These are phyloP conservation scores for Isichthys henryi DNA, from an alignment of 2,113 vertebrate genomes.

Conservation along the genomic window DNA sequence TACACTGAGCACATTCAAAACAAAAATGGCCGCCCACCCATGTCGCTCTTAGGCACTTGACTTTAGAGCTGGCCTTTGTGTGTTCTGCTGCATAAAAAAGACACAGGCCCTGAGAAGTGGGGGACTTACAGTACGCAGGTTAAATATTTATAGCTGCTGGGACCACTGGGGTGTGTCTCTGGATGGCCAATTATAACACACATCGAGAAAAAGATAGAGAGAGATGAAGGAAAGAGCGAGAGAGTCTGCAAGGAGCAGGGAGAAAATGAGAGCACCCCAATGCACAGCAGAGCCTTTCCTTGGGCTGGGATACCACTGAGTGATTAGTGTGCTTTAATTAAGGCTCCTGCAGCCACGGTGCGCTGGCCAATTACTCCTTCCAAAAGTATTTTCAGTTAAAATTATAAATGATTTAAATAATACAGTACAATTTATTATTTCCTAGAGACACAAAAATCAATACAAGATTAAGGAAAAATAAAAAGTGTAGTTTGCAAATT, in stretches of 20 bases:
- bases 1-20: not conserved
- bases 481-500: not conserved
- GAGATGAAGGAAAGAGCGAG: not conserved
- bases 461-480: not conserved
- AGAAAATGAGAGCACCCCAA: not conserved
- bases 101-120: not conserved
- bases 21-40: not conserved
- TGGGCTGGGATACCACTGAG: not conserved
- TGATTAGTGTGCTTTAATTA: not conserved
- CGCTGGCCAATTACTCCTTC: not conserved
- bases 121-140: not conserved
- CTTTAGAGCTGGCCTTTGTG: not conserved
- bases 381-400: not conserved
- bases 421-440: not conserved
- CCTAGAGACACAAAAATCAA: constrained; percentile 1
- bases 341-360: not conserved
- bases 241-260: not conserved
- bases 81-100: not conserved
- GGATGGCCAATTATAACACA: not conserved
- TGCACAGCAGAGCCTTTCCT: not conserved
- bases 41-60: not conserved
- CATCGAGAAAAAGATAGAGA: not conserved
- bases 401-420: not conserved
- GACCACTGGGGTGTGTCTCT: not conserved
- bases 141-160: constrained; percentile 8